Conservation (phyloP, 2,113 vertebrate genomes). For the Hemicordylus capensis region DNA sequence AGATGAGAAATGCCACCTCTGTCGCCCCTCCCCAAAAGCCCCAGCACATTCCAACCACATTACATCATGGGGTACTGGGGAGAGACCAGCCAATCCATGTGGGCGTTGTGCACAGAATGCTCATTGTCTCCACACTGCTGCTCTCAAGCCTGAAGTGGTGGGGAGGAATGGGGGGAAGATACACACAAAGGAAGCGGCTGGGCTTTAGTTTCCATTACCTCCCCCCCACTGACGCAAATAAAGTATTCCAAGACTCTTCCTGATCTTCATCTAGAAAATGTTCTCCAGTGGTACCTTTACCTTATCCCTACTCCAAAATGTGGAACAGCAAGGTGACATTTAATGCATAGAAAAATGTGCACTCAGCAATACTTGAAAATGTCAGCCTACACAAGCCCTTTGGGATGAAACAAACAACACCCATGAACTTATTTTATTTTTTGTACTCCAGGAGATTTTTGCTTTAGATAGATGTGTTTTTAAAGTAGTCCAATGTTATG, state of each 20-base stretch:
- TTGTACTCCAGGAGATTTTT: neutral
- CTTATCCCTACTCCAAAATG: neutral
- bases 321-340: neutral
- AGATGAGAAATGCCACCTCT: slow-evolving; percentile 17
- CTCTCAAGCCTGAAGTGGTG: slow-evolving; percentile 61
- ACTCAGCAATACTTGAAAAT: neutral
- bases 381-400: neutral
- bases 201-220: slow-evolving; percentile 40
- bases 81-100: slow-evolving; percentile 71
- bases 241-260: slow-evolving; percentile 37
- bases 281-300: neutral
- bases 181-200: slow-evolving; percentile 70
- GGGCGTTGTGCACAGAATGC: slow-evolving; percentile 70
- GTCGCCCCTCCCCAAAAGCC: neutral
- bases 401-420: neutral
- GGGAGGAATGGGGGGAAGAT: slow-evolving; percentile 39
- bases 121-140: slow-evolving; percentile 75
- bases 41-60: slow-evolving; percentile 73
- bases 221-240: slow-evolving; percentile 43
- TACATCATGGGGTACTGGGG: slow-evolving; percentile 76
- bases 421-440: neutral
- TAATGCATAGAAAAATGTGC: neutral
- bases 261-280: neutral
- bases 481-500: neutral
- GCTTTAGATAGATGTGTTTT: neutral